These are phyloP conservation scores for Schmidtea mediterranea DNA, from an alignment of 1,140 invertebrate species.

Conservation along the genomic window DNA sequence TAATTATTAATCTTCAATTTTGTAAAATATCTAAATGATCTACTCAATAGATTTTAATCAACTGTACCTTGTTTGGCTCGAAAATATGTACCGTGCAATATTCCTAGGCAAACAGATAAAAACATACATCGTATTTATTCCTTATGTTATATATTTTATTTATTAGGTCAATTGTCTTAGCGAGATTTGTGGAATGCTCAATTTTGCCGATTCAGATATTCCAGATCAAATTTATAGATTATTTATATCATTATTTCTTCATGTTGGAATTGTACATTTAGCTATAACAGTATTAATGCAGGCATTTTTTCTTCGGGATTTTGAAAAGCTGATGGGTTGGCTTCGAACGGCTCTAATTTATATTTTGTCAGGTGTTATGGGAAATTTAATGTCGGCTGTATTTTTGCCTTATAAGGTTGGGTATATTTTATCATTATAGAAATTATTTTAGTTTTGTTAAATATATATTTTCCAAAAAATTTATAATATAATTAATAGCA, in stretches of 20 bases:
- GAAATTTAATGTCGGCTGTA: constrained; percentile 81
- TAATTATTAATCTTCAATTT: no score
- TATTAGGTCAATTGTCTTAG: constrained; percentile 62
- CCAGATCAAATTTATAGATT: constrained; percentile 87
- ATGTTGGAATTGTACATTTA: constrained; percentile 75
- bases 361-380: constrained; percentile 65
- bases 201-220: constrained; percentile 36
- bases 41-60: no score
- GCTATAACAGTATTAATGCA: constrained; percentile 62
- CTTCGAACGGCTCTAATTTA: constrained; percentile 71
- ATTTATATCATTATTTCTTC: constrained; percentile 85
- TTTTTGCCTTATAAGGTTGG: constrained; percentile 86
- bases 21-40: no score
- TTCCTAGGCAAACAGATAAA: no score
- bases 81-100: no score
- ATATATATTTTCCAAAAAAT: no score
- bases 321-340: constrained; percentile 73
- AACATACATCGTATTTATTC: no score
- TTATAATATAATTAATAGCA: no score
- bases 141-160: constrained; percentile 29
- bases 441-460: no score
- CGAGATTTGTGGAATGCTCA: constrained; percentile 93
- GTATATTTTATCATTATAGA: constrained; percentile 33
- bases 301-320: constrained; percentile 67
- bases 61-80: no score